A percentile compares a stretch with the other conserved stretches of the same genome.
Conservation (phyloP, 2,888 invertebrate genomes). For the Drosophila planitibia region DNA sequence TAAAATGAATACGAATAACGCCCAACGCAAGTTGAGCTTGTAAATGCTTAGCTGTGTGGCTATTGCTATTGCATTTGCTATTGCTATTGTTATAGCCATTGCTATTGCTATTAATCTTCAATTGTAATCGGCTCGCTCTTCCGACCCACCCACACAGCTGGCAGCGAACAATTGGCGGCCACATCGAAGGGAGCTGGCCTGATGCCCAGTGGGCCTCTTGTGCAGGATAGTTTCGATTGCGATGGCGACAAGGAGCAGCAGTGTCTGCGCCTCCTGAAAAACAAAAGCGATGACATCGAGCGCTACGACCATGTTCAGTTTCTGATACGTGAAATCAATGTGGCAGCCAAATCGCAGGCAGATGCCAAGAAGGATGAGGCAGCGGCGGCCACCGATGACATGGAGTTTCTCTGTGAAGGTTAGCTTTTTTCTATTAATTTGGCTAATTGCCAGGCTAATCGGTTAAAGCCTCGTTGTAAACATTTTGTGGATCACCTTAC, state of each 20-base stretch:
- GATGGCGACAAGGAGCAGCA: slow-evolving; percentile 81
- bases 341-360: slow-evolving; percentile 86
- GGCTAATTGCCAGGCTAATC: slow-evolving; percentile 58
- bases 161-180: slow-evolving; percentile 59
- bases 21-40: background rate
- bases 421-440: slow-evolving; percentile 22
- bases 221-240: slow-evolving; percentile 81
- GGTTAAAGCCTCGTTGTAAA: background rate
- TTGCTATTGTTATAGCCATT: background rate
- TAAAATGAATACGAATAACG: background rate
- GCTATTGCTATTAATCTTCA: slow-evolving; percentile 39
- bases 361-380: slow-evolving; percentile 84
- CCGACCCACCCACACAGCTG: slow-evolving; percentile 17
- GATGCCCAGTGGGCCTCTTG: slow-evolving; percentile 50
- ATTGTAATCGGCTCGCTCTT: slow-evolving; percentile 25
- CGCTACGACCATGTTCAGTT: slow-evolving; percentile 95
- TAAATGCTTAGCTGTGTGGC: slow-evolving; percentile 1
- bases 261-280: slow-evolving; percentile 83
- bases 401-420: slow-evolving; percentile 85
- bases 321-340: slow-evolving; percentile 93
- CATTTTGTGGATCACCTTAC: background rate
- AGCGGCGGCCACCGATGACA: slow-evolving; percentile 78
- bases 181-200: slow-evolving; percentile 44
- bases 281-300: slow-evolving; percentile 85
- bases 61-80: slow-evolving; percentile 1